A percentile compares a stretch with the other conserved stretches of the same genome.
These are phyloP conservation scores for Lumbricus terrestris DNA, from an alignment of 2,888 invertebrate species.

Conservation along the genomic window DNA sequence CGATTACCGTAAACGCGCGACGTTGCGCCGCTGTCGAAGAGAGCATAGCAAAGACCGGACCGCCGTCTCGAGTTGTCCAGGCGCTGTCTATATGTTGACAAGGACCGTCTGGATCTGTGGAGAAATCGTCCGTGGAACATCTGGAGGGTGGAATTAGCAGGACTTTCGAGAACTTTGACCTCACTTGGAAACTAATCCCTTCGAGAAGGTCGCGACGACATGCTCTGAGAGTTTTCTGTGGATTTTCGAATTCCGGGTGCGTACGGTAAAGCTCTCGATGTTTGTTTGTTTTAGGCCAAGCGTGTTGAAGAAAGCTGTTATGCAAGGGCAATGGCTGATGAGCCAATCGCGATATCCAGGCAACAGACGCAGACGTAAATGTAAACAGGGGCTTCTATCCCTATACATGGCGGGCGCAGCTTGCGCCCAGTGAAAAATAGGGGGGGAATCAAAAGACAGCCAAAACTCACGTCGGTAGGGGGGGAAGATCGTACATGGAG, in stretches of 20 bases:
- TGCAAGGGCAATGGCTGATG: no score
- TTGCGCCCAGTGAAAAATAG: no score
- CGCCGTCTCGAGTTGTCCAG: not conserved
- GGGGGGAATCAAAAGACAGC: no score
- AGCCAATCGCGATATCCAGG: no score
- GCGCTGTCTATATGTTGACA: not conserved
- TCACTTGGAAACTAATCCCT: not conserved
- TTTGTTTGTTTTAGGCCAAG: not conserved
- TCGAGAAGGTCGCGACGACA: not conserved
- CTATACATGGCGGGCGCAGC: no score
- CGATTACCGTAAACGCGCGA: not conserved
- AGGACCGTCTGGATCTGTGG: not conserved
- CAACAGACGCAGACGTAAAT: no score
- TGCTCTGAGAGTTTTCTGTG: not conserved
- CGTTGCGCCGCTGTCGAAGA: not conserved
- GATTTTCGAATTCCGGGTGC: not conserved
- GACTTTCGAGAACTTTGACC: not conserved
- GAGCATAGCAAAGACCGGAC: not conserved
- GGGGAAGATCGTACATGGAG: no score
- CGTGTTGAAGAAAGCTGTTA: no score
- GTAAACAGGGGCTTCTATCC: no score
- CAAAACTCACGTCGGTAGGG: no score
- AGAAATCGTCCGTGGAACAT: not conserved
- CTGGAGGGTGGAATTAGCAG: not conserved
- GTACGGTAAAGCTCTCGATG: not conserved